Conservation (phyloP, 1,140 invertebrate species). For the Anoplolepis gracilipes region DNA sequence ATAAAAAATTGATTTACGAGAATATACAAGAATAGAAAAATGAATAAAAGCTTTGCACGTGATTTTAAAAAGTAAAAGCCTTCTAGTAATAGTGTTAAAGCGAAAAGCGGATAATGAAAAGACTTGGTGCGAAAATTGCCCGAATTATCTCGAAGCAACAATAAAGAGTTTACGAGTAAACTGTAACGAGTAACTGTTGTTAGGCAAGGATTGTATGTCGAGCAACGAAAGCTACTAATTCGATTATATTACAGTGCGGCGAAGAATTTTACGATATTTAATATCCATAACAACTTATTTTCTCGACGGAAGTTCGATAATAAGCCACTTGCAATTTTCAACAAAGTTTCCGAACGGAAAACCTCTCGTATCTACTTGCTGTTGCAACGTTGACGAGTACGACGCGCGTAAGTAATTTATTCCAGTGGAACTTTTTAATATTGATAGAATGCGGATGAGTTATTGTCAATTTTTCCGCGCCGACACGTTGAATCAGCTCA, state of each 20-base stretch:
- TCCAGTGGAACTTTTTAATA: constrained; percentile 52
- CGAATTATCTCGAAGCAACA: constrained; percentile 37
- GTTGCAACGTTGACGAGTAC: constrained; percentile 43
- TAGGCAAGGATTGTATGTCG: constrained; percentile 25
- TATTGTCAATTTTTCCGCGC: constrained; percentile 40
- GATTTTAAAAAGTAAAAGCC: constrained; percentile 5
- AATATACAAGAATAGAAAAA: constrained; percentile 18
- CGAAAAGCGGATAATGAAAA: constrained; percentile 30
- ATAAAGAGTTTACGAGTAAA: constrained; percentile 52
- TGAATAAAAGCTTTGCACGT: neutral
- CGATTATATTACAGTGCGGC: neutral
- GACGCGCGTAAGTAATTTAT: constrained; percentile 50
- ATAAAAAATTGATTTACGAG: constrained; percentile 13
- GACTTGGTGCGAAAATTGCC: constrained; percentile 44
- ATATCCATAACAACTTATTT: constrained; percentile 54
- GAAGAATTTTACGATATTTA: constrained; percentile 55
- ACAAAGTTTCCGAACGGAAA: constrained; percentile 46
- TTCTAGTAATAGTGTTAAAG: constrained; percentile 22
- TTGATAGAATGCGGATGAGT: constrained; percentile 45
- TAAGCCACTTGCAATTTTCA: constrained; percentile 50
- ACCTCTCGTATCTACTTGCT: constrained; percentile 22
- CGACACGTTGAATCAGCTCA: neutral
- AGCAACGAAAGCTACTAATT: constrained; percentile 44
- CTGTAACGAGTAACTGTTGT: constrained; percentile 45
- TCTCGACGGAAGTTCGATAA: constrained; percentile 43